phyloP scores from a whole-genome alignment of 2,888 invertebrate species.

The Nezara viridula region DNA sequence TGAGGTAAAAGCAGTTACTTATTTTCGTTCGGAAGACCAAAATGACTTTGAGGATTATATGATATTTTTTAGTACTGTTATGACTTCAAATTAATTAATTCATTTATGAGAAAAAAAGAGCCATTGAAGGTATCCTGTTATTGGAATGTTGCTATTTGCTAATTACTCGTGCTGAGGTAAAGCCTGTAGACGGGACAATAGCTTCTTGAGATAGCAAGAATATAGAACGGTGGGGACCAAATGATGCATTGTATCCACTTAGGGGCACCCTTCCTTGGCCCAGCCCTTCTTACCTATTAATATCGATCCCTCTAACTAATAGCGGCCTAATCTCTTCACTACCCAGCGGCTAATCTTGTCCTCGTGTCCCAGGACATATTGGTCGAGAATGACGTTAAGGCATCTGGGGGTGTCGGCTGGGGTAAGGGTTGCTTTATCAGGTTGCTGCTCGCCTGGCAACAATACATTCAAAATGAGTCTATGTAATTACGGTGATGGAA shows the following conservation, averaged over 20 bases:
- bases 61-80: too few relatives aligned
- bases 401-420: neutral
- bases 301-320: slow-evolving; percentile 38
- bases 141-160: slow-evolving; percentile 16
- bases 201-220: neutral
- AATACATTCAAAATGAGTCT: neutral
- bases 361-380: neutral
- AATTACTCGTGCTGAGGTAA: neutral
- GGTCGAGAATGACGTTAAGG: slow-evolving; percentile 4
- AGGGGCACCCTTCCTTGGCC: neutral
- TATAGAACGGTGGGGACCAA: slow-evolving; percentile 1
- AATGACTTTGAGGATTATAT: too few relatives aligned
- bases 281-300: slow-evolving; percentile 30
- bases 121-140: neutral
- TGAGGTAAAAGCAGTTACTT: too few relatives aligned
- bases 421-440: neutral
- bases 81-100: too few relatives aligned
- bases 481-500: neutral
- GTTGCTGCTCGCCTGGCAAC: neutral
- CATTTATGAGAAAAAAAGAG: too few relatives aligned
- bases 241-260: slow-evolving; percentile 49
- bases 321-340: neutral
- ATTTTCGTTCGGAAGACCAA: too few relatives aligned
- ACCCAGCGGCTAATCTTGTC: slow-evolving; percentile 12
- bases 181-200: neutral